Evolutionary conservation across 1,140 invertebrate genomes (phyloP).

Genomic region (Globodera rostochiensis): DNA sequence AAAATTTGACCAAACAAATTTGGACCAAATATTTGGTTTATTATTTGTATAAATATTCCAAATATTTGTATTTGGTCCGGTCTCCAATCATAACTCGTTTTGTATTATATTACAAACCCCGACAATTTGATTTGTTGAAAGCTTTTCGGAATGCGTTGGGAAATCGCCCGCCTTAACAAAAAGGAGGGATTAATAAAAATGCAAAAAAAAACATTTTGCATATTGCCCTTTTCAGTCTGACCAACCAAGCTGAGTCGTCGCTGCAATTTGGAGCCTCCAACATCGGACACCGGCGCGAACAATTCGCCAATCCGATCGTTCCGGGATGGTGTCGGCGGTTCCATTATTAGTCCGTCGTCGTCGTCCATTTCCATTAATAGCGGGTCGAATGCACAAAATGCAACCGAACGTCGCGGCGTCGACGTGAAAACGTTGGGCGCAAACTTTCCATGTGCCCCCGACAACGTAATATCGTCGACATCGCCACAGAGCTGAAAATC

Average conservation of each 20-base stretch:
- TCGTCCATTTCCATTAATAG: constrained; percentile 10
- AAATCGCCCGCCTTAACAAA: neutral
- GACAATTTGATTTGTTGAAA: neutral
- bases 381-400: neutral
- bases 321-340: neutral
- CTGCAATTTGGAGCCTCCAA: neutral
- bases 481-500: constrained; percentile 14
- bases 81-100: too few species aligned
- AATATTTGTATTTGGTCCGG: too few species aligned
- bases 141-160: neutral
- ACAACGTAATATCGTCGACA: constrained; percentile 29
- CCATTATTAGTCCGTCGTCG: constrained; percentile 13
- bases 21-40: too few species aligned
- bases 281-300: neutral
- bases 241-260: constrained; percentile 19
- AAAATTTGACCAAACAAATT: too few species aligned
- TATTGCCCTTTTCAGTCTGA: neutral
- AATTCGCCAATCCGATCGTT: constrained; percentile 7
- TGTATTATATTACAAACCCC: neutral
- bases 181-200: constrained; percentile 3
- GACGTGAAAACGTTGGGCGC: constrained; percentile 20
- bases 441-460: constrained; percentile 34
- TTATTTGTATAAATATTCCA: too few species aligned
- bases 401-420: constrained; percentile 31
- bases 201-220: neutral